phyloP scores from a whole-genome alignment of 2,113 vertebrate species.

The Halcyon malimbica region DNA sequence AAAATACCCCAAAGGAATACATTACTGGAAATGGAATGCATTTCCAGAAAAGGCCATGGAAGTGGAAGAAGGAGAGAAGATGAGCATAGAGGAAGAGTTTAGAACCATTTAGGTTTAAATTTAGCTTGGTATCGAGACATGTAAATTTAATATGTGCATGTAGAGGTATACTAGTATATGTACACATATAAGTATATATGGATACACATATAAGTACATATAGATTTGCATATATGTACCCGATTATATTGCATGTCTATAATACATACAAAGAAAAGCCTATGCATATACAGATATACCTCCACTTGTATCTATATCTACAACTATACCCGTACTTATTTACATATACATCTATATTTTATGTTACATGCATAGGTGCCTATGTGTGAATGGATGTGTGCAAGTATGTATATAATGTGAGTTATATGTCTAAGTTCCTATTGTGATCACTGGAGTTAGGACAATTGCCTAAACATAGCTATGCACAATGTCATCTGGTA shows the following conservation, averaged over 20 bases:
- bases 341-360: not conserved
- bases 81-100: too few relatives aligned
- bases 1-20: not conserved
- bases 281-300: not conserved
- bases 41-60: not conserved
- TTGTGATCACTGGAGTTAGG: not conserved
- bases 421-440: not conserved
- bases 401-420: not conserved
- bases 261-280: not conserved
- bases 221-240: not conserved
- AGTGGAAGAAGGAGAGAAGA: not conserved
- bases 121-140: not conserved
- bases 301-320: not conserved
- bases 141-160: accelerated
- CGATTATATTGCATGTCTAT: not conserved
- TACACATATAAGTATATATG: not conserved
- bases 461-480: not conserved
- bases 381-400: not conserved
- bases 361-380: too few relatives aligned
- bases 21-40: not conserved
- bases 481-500: not conserved
- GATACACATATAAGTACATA: not conserved
- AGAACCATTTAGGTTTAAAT: not conserved
- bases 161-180: not conserved
- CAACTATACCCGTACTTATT: not conserved